Conservation (phyloP, 2,888 invertebrate genomes). For the Drosophila greeni region DNA sequence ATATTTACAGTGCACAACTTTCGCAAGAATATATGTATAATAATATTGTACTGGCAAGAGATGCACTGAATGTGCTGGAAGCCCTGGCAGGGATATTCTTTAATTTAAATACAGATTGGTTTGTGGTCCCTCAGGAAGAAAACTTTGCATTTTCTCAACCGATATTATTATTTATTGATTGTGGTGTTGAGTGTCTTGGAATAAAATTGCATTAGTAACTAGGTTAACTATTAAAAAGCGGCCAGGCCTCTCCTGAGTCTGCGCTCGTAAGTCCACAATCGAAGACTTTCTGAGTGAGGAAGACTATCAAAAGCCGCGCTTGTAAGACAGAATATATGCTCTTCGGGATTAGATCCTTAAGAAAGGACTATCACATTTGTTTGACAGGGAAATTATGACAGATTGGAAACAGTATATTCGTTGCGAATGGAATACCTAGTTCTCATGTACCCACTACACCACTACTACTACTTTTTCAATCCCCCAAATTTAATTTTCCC, state of each 20-base stretch:
- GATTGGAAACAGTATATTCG: too few relatives aligned
- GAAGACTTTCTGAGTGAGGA: too few relatives aligned
- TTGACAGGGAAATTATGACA: too few relatives aligned
- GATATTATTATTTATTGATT: background rate
- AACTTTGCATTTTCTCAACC: background rate
- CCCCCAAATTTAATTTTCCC: too few relatives aligned
- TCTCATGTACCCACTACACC: background rate
- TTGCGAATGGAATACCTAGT: background rate
- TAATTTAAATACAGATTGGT: slow-evolving; percentile 18
- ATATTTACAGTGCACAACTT: slow-evolving; percentile 67
- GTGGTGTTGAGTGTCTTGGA: background rate
- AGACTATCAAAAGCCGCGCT: too few relatives aligned
- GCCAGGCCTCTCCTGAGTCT: too few relatives aligned
- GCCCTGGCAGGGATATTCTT: slow-evolving; percentile 4
- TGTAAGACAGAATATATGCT: too few relatives aligned
- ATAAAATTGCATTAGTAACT: background rate
- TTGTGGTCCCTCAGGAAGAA: background rate
- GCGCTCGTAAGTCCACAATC: too few relatives aligned
- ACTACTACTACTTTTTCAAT: background rate
- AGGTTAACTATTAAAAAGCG: too few relatives aligned
- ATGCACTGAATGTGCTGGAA: slow-evolving; percentile 30
- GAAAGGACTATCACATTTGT: too few relatives aligned
- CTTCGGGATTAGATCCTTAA: too few relatives aligned
- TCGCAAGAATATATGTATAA: slow-evolving; percentile 45
- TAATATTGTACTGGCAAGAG: slow-evolving; percentile 36